Evolutionary conservation across 1,140 invertebrate species (phyloP).

Genomic region (Goniozus legneri): DNA sequence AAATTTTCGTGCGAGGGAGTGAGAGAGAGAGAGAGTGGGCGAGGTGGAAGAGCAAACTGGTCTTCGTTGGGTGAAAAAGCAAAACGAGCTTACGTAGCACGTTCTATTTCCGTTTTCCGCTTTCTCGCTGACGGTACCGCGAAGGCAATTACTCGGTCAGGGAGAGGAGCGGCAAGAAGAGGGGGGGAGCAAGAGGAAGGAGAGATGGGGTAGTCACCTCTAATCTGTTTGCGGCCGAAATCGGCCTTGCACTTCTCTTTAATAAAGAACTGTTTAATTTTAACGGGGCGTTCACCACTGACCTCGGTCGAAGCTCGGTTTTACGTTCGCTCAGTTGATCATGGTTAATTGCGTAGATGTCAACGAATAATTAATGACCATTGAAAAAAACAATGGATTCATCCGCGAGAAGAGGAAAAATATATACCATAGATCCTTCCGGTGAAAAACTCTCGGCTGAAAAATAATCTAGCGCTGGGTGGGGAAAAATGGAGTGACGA

Average conservation of each 20-base stretch:
- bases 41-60: conserved; percentile 11
- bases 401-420: no score
- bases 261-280: conserved; percentile 28
- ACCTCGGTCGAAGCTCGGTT: neutral
- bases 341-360: no score
- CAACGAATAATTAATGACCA: no score
- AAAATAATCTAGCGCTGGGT: no score
- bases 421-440: no score
- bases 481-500: neutral
- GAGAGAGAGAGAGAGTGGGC: neutral
- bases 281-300: conserved; percentile 13
- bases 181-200: no score
- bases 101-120: conserved; percentile 23
- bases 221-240: conserved; percentile 34
- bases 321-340: conserved; percentile 12
- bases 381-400: no score
- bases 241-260: conserved; percentile 15
- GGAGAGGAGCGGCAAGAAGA: conserved; percentile 9
- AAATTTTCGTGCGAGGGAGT: neutral
- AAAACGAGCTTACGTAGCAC: conserved; percentile 20
- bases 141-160: conserved; percentile 25
- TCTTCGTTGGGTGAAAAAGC: conserved; percentile 20
- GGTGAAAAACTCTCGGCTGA: no score
- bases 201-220: conserved; percentile 12
- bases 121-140: neutral